Evolutionary conservation across 1,140 invertebrate genomes (phyloP).

Genomic region (Musca vetustissima): DNA sequence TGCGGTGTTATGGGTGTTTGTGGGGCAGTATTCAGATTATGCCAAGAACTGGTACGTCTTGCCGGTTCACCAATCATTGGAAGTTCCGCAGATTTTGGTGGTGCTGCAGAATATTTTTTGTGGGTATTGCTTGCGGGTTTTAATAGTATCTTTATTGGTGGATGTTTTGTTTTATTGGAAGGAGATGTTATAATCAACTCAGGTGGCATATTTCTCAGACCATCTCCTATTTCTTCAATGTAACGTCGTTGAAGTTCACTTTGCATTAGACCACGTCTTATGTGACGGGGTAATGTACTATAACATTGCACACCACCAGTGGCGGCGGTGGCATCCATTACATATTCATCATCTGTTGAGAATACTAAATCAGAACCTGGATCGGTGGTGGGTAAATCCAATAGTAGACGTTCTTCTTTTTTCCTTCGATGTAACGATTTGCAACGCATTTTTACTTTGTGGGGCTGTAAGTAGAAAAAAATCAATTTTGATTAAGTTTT

Average conservation of each 20-base stretch:
- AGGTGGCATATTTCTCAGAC: constrained; percentile 49
- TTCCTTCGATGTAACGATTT: constrained; percentile 36
- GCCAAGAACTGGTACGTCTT: constrained; percentile 53
- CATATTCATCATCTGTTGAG: constrained; percentile 58
- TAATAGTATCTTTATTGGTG: constrained; percentile 36
- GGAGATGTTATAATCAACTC: constrained; percentile 53
- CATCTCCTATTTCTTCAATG: constrained; percentile 48
- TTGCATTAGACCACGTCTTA: constrained; percentile 43
- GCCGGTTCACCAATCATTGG: constrained; percentile 16
- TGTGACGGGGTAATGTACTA: constrained; percentile 37
- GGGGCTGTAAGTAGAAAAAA: neutral
- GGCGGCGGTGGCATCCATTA: constrained; percentile 24
- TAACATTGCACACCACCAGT: constrained; percentile 30
- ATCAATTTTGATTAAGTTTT: too few species aligned
- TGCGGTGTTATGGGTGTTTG: constrained; percentile 1
- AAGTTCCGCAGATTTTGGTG: constrained; percentile 26
- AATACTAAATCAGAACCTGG: constrained; percentile 60
- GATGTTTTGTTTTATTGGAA: constrained; percentile 38
- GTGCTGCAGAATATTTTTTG: neutral
- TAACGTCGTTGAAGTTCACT: constrained; percentile 49
- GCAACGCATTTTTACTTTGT: constrained; percentile 28
- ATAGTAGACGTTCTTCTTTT: constrained; percentile 50
- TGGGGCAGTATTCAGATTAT: constrained; percentile 37
- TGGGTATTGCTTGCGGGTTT: constrained; percentile 6
- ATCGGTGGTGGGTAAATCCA: constrained; percentile 61